Percentiles rank a stretch among this genome's conserved stretches.
Conservation (phyloP, 1,140 invertebrate species). For the Copidosoma floridanum region DNA sequence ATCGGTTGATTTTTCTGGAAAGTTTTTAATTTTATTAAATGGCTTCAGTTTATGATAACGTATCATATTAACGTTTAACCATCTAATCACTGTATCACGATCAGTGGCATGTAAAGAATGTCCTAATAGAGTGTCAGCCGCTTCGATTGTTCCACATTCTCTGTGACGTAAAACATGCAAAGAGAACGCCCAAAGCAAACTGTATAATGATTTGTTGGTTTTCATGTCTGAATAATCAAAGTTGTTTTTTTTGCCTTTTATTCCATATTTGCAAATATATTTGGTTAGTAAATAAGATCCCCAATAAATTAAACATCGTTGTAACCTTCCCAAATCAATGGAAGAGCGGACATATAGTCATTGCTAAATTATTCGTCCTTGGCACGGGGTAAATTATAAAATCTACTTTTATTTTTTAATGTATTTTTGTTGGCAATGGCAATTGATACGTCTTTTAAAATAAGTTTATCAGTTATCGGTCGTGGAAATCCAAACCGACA, state of each 20-base stretch:
- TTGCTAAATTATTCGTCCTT: constrained; percentile 35
- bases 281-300: constrained; percentile 32
- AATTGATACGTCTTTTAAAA: constrained; percentile 29
- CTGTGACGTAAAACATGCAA: neutral
- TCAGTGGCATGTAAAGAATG: constrained; percentile 3
- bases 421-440: constrained; percentile 33
- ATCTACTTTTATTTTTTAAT: constrained; percentile 34
- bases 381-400: constrained; percentile 39
- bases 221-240: neutral
- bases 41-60: constrained; percentile 29
- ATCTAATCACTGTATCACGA: constrained; percentile 31
- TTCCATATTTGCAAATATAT: constrained; percentile 31
- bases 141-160: constrained; percentile 4
- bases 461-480: constrained; percentile 30
- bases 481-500: constrained; percentile 38
- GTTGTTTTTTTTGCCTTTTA: constrained; percentile 25
- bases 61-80: constrained; percentile 31
- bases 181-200: neutral
- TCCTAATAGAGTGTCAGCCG: constrained; percentile 4
- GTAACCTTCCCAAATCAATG: constrained; percentile 41
- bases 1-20: constrained; percentile 33
- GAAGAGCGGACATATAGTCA: constrained; percentile 44
- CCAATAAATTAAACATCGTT: constrained; percentile 40
- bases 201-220: constrained; percentile 1
- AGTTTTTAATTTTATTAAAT: constrained; percentile 27